phyloP scores from a whole-genome alignment of 2,888 invertebrate genomes.

The Hemithea aestivaria region DNA sequence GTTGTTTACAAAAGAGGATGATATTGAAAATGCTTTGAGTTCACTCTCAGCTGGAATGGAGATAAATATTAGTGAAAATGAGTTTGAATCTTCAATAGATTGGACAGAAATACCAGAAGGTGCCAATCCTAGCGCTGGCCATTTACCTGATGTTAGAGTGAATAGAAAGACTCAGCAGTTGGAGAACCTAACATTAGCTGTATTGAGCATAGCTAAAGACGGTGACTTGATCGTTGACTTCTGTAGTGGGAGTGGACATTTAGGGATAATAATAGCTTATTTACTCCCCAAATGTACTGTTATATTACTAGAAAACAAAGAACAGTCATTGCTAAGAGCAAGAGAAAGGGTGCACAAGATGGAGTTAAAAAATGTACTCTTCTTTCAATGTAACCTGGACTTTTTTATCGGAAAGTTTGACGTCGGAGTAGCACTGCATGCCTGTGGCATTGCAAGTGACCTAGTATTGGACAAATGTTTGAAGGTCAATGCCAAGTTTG shows the following conservation, averaged over 20 bases:
- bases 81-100: conserved; percentile 60
- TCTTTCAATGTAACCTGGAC: conserved; percentile 94
- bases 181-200: conserved; percentile 89
- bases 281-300: conserved; percentile 88
- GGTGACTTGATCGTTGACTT: conserved; percentile 92
- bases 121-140: conserved; percentile 87
- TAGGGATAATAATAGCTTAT: conserved; percentile 91
- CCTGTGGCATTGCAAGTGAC: conserved; percentile 97
- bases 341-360: conserved; percentile 83
- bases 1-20: conserved; percentile 86
- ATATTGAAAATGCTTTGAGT: conserved; percentile 82
- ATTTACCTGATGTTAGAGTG: conserved; percentile 86
- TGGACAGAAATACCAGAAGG: conserved; percentile 87
- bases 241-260: conserved; percentile 95
- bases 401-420: conserved; percentile 91
- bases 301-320: conserved; percentile 94
- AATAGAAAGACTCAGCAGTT: conserved; percentile 91
- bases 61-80: conserved; percentile 50
- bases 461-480: conserved; percentile 92
- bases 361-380: conserved; percentile 84
- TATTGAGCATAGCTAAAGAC: conserved; percentile 82
- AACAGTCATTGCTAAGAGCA: conserved; percentile 89
- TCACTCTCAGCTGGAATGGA: conserved; percentile 62
- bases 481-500: conserved; percentile 86
- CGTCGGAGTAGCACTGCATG: conserved; percentile 93